Base-by-base conservation (phyloP, 2,797 vertebrate species). In the Sebastes minor region DNA sequence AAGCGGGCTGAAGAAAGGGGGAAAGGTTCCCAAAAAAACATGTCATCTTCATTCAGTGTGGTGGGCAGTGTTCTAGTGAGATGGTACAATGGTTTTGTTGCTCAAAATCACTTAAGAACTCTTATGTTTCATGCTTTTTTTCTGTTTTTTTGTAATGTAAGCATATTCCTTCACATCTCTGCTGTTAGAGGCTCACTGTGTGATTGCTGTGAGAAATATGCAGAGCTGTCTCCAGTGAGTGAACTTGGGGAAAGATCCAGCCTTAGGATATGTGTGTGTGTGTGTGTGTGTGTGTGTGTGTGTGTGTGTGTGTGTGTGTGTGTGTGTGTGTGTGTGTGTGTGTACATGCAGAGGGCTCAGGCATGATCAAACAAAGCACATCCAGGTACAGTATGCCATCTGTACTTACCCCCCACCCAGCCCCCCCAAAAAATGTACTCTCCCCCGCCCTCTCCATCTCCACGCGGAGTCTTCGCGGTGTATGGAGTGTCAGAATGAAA, bases 341-440 rank as follows among this genome's bases (percentile, higher is more conserved):
- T 82, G 63, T 84, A 13, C 70, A 67, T 57, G 55, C 83, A 86
- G 73, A 87, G 25, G 74, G 73, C 79, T 92, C 80, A 93, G 92
- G 85, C 92, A 93, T 94, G 94, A 95, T 92, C 91, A 92, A 94
- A 94, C 94, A 94, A 89, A 93, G 90, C 91, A 84, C 87, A 89
- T 86, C 75, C 88, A 92, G 90, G 90, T 92, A 94, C 85, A 88
- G 89, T 94, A 90, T 88, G 87, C 92, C 91, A 92, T 86, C 83
- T 89, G 89, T 84, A 87, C 78, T 75, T 71, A 75, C 84, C 73
- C 38, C 57, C 49, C n/a, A 5, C 20, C 46, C 8, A 8, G 2
- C 12, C 7, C 53, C 78, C 64, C 22, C 6, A 63, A 62, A 64
- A 91, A 92, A 86, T 80, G 12, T 22, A 70, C 81, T 75, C 76